phyloP scores from a whole-genome alignment of 2,888 invertebrate genomes.

The Calliphora vomitoria region DNA sequence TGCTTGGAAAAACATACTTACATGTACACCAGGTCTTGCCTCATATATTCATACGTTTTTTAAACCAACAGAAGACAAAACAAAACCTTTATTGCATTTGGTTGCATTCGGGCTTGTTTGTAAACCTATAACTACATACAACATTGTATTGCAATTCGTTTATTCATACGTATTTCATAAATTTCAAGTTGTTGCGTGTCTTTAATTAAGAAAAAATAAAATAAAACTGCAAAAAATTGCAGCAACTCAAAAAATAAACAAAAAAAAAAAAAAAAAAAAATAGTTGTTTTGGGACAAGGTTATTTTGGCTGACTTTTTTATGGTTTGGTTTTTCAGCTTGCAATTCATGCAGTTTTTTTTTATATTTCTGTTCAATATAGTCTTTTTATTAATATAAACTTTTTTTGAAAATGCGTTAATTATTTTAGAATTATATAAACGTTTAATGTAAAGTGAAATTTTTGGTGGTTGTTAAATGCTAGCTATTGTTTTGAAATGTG shows the following conservation, averaged over 20 bases:
- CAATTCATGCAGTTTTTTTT: conserved; percentile 62
- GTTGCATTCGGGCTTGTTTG: background rate
- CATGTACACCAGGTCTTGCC: conserved; percentile 21
- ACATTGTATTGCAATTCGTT: conserved; percentile 69
- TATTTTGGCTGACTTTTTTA: conserved; percentile 70
- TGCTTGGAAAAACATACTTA: background rate
- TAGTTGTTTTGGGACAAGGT: conserved; percentile 80
- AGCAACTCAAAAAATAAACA: conserved; percentile 60
- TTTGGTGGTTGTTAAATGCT: background rate
- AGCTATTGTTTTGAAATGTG: conserved; percentile 15
- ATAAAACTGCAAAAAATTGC: conserved; percentile 53
- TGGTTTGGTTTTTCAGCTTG: conserved; percentile 54
- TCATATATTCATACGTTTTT: conserved; percentile 6
- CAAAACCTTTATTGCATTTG: conserved; percentile 43
- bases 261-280: too few relatives aligned
- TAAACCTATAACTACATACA: conserved; percentile 29
- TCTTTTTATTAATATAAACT: background rate
- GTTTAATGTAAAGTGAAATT: conserved; percentile 54
- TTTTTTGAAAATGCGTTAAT: conserved; percentile 67
- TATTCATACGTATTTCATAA: conserved; percentile 72
- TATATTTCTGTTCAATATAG: too few relatives aligned
- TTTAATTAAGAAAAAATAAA: conserved; percentile 77
- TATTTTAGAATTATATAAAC: conserved; percentile 61
- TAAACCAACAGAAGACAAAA: too few relatives aligned
- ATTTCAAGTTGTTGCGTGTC: conserved; percentile 77